Evolutionary conservation across 2,113 vertebrate genomes (phyloP).

Genomic region (Heterocephalus glaber): DNA sequence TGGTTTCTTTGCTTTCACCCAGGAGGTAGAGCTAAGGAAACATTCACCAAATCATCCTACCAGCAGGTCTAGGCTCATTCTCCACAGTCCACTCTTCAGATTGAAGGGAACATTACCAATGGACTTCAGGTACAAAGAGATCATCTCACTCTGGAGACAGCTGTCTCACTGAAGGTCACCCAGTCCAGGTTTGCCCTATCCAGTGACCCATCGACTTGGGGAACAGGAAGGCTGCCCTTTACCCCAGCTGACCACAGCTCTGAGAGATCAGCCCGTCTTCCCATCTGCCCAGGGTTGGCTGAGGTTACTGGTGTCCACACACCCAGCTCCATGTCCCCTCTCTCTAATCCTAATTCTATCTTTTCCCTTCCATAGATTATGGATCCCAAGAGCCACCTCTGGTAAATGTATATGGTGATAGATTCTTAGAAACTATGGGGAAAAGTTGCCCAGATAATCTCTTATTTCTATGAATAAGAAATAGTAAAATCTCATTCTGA

Average conservation of each 20-base stretch:
- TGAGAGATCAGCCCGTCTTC: neutral
- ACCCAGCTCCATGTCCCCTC: no score
- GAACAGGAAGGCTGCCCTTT: neutral
- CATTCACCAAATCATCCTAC: neutral
- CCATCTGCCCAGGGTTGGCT: neutral
- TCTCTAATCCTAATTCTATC: neutral
- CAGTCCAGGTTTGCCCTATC: neutral
- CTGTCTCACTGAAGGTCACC: neutral
- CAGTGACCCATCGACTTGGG: accelerated
- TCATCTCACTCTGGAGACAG: neutral
- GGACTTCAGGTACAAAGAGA: neutral
- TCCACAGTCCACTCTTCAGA: neutral
- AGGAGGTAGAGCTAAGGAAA: neutral
- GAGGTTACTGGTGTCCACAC: neutral
- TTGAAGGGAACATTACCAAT: accelerated
- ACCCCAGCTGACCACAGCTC: neutral
- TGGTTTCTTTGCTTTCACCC: neutral
- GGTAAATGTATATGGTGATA: neutral
- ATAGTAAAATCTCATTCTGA: neutral
- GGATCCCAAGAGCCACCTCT: neutral
- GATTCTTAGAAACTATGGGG: neutral
- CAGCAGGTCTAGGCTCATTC: neutral
- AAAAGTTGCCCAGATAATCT: neutral
- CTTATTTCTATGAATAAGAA: neutral
- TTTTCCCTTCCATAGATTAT: neutral